phyloP scores from a whole-genome alignment of 1,140 invertebrate genomes.

The Bombus balteatus region DNA sequence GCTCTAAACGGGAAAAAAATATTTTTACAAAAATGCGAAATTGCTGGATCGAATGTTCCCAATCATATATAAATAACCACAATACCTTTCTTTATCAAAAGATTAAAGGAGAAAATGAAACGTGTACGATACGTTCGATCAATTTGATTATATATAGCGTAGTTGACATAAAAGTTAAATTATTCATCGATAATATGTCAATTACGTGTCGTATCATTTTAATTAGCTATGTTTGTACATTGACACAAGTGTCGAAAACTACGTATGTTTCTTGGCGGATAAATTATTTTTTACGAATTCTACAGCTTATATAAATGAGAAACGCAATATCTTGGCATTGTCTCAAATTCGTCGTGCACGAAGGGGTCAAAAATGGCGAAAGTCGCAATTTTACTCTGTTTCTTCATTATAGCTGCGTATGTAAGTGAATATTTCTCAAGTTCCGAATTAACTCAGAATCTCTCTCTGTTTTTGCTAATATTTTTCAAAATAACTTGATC shows the following conservation, averaged over 20 bases:
- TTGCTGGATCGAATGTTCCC: too few relatives aligned
- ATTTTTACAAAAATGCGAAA: too few relatives aligned
- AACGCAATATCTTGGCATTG: neutral
- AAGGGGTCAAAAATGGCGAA: constrained; percentile 57
- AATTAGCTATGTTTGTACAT: neutral
- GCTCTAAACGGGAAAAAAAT: too few relatives aligned
- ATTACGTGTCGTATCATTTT: neutral
- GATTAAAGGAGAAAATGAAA: neutral
- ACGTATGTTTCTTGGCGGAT: neutral
- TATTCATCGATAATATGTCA: neutral
- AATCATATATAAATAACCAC: too few relatives aligned
- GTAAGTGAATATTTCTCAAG: constrained; percentile 55
- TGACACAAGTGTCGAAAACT: constrained; percentile 45
- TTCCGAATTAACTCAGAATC: too few relatives aligned
- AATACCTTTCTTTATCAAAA: neutral
- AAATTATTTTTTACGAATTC: neutral
- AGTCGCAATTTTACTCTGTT: constrained; percentile 32
- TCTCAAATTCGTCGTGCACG: too few relatives aligned
- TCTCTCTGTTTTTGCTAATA: too few relatives aligned
- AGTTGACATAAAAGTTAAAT: neutral
- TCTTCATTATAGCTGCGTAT: constrained; percentile 19
- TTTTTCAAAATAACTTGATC: too few relatives aligned
- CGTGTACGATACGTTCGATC: neutral
- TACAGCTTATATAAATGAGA: constrained; percentile 33
- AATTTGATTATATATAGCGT: neutral